Base-by-base conservation (phyloP, 2,888 invertebrate genomes). In the Crioceris asparagi region DNA sequence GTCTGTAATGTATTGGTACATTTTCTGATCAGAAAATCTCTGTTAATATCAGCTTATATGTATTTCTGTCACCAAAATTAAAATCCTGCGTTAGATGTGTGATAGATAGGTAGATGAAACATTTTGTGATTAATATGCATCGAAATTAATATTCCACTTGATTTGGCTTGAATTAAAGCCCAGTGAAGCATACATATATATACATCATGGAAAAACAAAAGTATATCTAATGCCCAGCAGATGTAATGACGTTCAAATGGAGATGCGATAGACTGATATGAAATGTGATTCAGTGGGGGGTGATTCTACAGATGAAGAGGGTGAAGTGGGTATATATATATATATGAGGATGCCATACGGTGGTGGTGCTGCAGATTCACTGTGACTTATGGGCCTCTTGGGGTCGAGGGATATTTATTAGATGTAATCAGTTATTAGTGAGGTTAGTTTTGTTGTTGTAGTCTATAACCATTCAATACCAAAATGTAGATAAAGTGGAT, bases 71-170 rank as follows among this genome's bases (percentile, higher is more conserved):
- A n/a, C n/a, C n/a, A n/a, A n/a, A n/a, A n/a, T n/a, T n/a, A n/a
- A n/a, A n/a, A n/a, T n/a, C n/a, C n/a, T n/a, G n/a, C n/a, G n/a
- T n/a, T n/a, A n/a, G n/a, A n/a, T n/a, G n/a, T n/a, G n/a, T n/a
- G n/a, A n/a, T n/a, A n/a, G n/a, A n/a, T n/a, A n/a, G n/a, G n/a
- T n/a, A n/a, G n/a, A n/a, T n/a, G n/a, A n/a, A n/a, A n/a, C n/a
- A n/a, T n/a, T n/a, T n/a, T n/a, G n/a, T n/a, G n/a, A n/a, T n/a
- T n/a, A n/a, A n/a, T n/a, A n/a, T 27, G 6, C 27, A 27, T 36
- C 32, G 29, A 43, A 40, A 43, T 42, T 40, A 40, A 45, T 45
- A 39, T 43, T 40, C 36, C 36, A 40, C 36, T 40, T 37, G 38
- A 45, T 39, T 38, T 40, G 29, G 21, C 32, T 19, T 19, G 26